Conservation (phyloP, 2,113 vertebrate species). For the Cryptomyrus ogoouensis region DNA sequence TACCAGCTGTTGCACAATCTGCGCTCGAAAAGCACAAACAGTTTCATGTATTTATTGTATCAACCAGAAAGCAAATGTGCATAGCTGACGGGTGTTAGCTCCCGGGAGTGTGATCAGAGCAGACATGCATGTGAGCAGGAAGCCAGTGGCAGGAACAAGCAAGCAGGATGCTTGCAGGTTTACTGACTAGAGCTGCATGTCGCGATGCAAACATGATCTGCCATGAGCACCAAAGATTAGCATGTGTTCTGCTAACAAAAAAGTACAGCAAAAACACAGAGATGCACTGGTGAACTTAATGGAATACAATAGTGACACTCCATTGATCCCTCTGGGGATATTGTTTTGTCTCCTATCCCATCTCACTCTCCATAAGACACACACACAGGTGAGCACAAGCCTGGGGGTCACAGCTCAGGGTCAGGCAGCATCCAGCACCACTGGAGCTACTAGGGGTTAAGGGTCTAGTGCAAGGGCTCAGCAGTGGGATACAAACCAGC, state of each 20-base stretch:
- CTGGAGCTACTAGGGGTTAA: neutral
- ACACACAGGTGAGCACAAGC: neutral
- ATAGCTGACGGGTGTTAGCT: neutral
- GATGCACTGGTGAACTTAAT: neutral
- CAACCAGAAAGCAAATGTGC: slow-evolving; percentile 1
- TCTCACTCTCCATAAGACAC: neutral
- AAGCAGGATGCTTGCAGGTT: neutral
- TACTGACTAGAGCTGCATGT: neutral
- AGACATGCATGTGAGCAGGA: neutral
- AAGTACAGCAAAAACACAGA: neutral
- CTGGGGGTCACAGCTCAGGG: neutral
- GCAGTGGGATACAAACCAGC: neutral
- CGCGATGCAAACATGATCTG: neutral
- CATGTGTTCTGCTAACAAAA: neutral
- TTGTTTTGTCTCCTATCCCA: neutral
- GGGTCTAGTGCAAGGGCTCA: neutral
- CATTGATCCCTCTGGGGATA: neutral
- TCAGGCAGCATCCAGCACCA: neutral
- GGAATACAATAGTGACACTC: neutral
- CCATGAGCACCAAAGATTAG: neutral
- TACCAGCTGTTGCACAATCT: slow-evolving; percentile 23
- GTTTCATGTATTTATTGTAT: slow-evolving; percentile 1
- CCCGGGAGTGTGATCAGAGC: neutral
- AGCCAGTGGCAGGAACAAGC: neutral
- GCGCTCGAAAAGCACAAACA: neutral